These are phyloP conservation scores for Sparus aurata DNA, from an alignment of 2,797 vertebrate species.

Conservation along the genomic window DNA sequence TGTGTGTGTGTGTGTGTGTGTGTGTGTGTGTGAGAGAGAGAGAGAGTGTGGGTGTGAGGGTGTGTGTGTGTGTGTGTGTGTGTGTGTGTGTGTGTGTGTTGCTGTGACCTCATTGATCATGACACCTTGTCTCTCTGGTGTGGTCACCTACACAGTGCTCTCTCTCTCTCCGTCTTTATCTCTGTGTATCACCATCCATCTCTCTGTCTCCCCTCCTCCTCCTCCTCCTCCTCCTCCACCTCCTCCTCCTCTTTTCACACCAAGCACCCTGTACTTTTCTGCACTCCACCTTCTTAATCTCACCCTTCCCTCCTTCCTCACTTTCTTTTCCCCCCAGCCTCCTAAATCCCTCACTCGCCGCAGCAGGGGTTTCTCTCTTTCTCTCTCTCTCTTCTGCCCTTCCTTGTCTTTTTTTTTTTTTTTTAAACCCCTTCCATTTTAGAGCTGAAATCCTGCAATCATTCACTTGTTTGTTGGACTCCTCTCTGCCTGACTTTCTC, in stretches of 20 bases:
- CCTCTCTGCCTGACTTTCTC: slow-evolving; percentile 70
- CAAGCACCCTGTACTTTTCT: slow-evolving; percentile 53
- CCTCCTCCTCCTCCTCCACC: slow-evolving; percentile 27
- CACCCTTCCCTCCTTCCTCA: slow-evolving; percentile 40
- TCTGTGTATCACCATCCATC: slow-evolving; percentile 69
- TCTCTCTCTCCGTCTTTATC: slow-evolving; percentile 72
- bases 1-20: slow-evolving; percentile 14
- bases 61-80: slow-evolving; percentile 13
- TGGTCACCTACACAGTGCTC: slow-evolving; percentile 77
- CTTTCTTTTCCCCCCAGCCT: slow-evolving; percentile 26
- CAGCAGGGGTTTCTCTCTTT: slow-evolving; percentile 44
- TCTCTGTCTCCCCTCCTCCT: slow-evolving; percentile 36
- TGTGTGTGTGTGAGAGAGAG: slow-evolving; percentile 31
- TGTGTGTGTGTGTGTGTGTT: slow-evolving; percentile 35
- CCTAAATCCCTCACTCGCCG: slow-evolving; percentile 55
- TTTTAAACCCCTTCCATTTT: slow-evolving; percentile 65
- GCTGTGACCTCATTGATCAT: slow-evolving; percentile 82
- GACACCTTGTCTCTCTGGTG: slow-evolving; percentile 72
- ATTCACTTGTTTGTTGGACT: slow-evolving; percentile 81
- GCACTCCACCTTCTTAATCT: slow-evolving; percentile 59
- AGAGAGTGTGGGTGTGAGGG: slow-evolving; percentile 30
- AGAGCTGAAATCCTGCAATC: slow-evolving; percentile 76
- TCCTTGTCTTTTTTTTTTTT: slow-evolving; percentile 16
- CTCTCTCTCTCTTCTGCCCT: slow-evolving; percentile 9
- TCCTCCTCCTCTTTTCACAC: slow-evolving; percentile 33